Evolutionary conservation across 1,140 invertebrate species (phyloP).

Genomic region (Dufourea novaeangliae): DNA sequence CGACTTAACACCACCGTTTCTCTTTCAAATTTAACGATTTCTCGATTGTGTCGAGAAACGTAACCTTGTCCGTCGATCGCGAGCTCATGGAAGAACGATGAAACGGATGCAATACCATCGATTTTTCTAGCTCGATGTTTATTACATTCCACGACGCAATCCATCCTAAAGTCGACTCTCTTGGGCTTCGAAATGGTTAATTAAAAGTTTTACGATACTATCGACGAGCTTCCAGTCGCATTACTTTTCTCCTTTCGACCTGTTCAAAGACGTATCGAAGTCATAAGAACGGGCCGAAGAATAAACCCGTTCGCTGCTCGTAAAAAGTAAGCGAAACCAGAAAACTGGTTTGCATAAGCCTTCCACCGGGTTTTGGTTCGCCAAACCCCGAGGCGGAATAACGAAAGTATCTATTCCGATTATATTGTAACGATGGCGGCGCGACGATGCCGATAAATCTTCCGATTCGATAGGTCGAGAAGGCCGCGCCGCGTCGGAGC

Average conservation of each 20-base stretch:
- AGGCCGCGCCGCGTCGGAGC: neutral
- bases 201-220: constrained; percentile 27
- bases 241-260: constrained; percentile 11
- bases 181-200: neutral
- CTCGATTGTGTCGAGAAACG: too few species aligned
- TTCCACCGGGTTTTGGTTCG: neutral
- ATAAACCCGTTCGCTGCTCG: constrained; percentile 41
- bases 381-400: too few species aligned
- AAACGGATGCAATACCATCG: neutral
- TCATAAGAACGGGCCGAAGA: constrained; percentile 12
- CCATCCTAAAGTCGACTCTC: neutral
- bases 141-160: neutral
- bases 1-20: neutral
- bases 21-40: constrained; percentile 19
- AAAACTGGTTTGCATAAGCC: constrained; percentile 33
- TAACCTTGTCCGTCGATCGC: too few species aligned
- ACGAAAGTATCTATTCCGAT: too few species aligned
- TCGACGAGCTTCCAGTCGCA: neutral
- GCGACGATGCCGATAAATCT: too few species aligned
- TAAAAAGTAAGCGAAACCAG: constrained; percentile 42
- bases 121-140: neutral
- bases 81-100: too few species aligned
- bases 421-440: too few species aligned
- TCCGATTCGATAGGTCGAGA: too few species aligned
- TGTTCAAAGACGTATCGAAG: constrained; percentile 13